Percentiles rank a stretch among this genome's conserved stretches.
These are phyloP conservation scores for Drosophila nebulosa DNA, from an alignment of 1,140 invertebrate genomes.

Conservation along the genomic window DNA sequence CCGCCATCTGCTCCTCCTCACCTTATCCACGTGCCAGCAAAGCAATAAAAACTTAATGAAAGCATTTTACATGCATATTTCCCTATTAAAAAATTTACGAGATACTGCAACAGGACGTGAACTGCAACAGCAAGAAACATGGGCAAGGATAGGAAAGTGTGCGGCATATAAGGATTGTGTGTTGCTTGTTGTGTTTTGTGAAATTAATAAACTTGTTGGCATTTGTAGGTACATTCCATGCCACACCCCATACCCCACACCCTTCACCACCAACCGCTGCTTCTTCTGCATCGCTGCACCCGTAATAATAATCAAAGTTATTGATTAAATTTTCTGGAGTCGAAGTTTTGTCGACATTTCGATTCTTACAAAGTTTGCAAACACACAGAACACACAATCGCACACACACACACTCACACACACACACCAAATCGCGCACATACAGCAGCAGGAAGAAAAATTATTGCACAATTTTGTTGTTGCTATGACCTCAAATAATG, in stretches of 20 bases:
- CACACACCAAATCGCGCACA: too few relatives aligned
- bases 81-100: conserved; percentile 42
- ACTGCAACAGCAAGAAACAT: conserved; percentile 9
- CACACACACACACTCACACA: not conserved
- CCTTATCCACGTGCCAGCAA: conserved; percentile 19
- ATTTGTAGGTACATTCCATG: not conserved
- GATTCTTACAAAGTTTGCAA: conserved; percentile 27
- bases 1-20: not conserved
- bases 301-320: conserved; percentile 59
- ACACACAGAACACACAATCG: not conserved
- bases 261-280: too few relatives aligned
- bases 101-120: conserved; percentile 12
- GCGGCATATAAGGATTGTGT: conserved; percentile 7
- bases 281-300: conserved; percentile 9
- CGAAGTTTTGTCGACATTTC: conserved; percentile 25
- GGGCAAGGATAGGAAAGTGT: conserved; percentile 8
- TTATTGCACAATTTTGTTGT: conserved; percentile 52
- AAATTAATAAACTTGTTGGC: conserved; percentile 59
- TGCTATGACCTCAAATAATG: conserved; percentile 55
- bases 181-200: not conserved
- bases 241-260: not conserved
- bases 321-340: conserved; percentile 50
- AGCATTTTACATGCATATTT: conserved; percentile 54
- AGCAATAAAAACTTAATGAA: conserved; percentile 69
- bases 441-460: conserved; percentile 8